Conservation (phyloP, 2,113 vertebrate genomes). For the Smithornis capensis region DNA sequence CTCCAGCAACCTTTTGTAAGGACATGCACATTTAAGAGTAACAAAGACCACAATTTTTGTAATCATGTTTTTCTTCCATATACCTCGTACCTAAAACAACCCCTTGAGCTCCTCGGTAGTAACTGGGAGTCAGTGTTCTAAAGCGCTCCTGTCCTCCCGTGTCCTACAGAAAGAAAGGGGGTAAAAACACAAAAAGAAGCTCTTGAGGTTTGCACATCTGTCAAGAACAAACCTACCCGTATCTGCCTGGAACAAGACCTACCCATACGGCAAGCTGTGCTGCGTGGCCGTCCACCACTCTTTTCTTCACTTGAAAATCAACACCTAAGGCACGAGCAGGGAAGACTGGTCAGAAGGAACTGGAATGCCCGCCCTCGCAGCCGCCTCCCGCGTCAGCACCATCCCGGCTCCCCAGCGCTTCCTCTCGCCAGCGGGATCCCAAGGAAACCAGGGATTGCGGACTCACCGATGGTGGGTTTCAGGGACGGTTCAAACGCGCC, state of each 20-base stretch:
- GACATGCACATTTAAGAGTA: background rate
- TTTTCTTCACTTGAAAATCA: conserved; percentile 53
- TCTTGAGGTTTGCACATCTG: accelerated
- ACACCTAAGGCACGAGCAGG: background rate
- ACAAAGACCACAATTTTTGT: background rate
- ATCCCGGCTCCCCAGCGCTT: background rate
- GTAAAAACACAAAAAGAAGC: background rate
- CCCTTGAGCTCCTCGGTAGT: conserved; percentile 67
- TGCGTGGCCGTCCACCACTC: background rate
- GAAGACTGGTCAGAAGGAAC: background rate
- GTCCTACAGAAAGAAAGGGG: background rate
- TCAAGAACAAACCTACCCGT: background rate
- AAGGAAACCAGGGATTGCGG: accelerated
- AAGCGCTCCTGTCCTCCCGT: conserved; percentile 69
- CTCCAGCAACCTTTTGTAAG: background rate
- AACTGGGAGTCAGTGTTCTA: conserved; percentile 53
- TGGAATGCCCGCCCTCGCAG: accelerated
- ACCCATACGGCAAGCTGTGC: conserved; percentile 56
- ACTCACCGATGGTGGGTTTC: conserved; percentile 29
- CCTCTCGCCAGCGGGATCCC: accelerated
- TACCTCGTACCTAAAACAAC: conserved; percentile 56
- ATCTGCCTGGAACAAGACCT: background rate
- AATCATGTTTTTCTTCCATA: background rate
- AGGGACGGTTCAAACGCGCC: background rate
- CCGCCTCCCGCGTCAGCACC: background rate